Conservation (phyloP, 2,113 vertebrate genomes). For the Tyto alba region DNA sequence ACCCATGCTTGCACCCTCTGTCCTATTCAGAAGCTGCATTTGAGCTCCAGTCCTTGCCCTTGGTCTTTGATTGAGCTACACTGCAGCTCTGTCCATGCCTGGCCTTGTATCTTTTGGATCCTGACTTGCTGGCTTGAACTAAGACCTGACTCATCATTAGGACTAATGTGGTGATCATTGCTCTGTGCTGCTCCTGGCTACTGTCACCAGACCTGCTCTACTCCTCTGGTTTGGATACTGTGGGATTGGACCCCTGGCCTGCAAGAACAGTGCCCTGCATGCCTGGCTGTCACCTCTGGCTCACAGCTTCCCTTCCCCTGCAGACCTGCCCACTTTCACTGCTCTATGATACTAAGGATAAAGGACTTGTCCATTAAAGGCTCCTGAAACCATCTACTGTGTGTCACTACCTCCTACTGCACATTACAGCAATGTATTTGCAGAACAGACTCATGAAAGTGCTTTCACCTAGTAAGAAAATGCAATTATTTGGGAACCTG, state of each 20-base stretch:
- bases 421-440: background rate
- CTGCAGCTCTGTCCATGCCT: background rate
- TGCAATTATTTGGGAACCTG: background rate
- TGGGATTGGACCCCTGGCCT: background rate
- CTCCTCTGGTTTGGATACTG: background rate
- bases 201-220: background rate
- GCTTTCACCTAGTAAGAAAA: background rate
- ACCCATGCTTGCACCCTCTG: background rate
- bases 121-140: background rate
- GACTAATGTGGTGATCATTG: background rate
- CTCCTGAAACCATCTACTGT: background rate
- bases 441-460: background rate
- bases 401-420: background rate
- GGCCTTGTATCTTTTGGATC: background rate
- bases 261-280: background rate
- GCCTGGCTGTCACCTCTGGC: background rate
- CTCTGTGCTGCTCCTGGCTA: background rate
- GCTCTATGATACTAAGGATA: background rate
- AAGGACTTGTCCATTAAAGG: background rate
- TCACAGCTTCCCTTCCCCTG: background rate
- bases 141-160: background rate
- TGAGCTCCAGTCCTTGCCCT: background rate
- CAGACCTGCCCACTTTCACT: background rate
- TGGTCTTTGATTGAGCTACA: background rate
- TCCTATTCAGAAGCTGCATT: background rate